Conservation (phyloP, 2,113 vertebrate species). For the Ahaetulla prasina region DNA sequence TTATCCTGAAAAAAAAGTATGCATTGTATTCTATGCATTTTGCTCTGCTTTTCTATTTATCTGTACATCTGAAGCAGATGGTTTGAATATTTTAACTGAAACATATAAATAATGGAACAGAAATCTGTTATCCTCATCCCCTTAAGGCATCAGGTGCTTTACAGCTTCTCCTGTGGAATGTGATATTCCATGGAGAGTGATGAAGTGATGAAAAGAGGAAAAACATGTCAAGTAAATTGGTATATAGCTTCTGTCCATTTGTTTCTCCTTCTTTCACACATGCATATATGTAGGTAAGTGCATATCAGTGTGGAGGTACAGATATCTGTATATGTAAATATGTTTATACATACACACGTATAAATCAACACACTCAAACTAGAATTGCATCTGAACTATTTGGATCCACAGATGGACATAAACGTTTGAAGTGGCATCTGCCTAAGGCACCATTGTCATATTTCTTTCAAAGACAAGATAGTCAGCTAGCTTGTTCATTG, state of each 20-base stretch:
- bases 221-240: background rate
- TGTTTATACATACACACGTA: background rate
- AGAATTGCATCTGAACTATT: background rate
- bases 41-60: background rate
- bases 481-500: background rate
- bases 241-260: background rate
- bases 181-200: constrained; percentile 21
- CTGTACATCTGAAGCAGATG: constrained; percentile 21
- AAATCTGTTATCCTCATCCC: constrained; percentile 11
- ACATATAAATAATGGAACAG: constrained; percentile 29
- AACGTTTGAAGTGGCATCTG: background rate
- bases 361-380: background rate
- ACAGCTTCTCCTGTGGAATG: constrained; percentile 23
- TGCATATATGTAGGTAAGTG: background rate
- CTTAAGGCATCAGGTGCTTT: constrained; percentile 23
- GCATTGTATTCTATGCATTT: background rate
- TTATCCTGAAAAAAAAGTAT: constrained; percentile 1
- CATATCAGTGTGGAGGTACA: background rate
- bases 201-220: background rate
- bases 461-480: background rate
- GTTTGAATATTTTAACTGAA: constrained; percentile 34
- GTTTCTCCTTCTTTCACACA: background rate
- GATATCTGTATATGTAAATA: background rate
- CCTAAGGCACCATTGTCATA: background rate
- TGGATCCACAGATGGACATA: background rate